Evolutionary conservation across 2,888 invertebrate species (phyloP).

Genomic region (Drosophila lutescens): DNA sequence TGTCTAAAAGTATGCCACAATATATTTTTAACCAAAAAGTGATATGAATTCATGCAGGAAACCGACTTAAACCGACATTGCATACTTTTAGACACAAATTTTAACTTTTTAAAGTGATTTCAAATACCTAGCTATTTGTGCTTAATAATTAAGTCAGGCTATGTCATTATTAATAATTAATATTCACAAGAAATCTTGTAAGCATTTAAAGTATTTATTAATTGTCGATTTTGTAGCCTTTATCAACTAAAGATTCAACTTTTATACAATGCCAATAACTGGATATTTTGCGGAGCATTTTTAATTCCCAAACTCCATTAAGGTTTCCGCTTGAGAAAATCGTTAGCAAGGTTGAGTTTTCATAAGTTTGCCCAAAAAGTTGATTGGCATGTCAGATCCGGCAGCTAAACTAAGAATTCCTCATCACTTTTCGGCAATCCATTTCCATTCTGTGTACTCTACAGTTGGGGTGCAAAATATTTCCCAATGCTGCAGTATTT

Average conservation of each 20-base stretch:
- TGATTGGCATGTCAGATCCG: conserved; percentile 11
- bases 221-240: too few species aligned
- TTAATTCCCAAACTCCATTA: background rate
- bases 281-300: background rate
- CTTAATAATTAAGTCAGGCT: too few species aligned
- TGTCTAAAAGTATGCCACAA: too few species aligned
- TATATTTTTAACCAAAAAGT: too few species aligned
- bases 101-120: too few species aligned
- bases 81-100: too few species aligned
- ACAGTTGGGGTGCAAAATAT: conserved; percentile 30
- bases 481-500: conserved; percentile 23
- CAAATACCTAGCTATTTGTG: too few species aligned
- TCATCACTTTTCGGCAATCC: conserved; percentile 1
- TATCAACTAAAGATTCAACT: background rate
- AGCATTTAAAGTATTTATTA: too few species aligned
- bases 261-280: background rate
- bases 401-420: background rate
- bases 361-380: conserved; percentile 5
- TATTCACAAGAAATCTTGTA: too few species aligned
- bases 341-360: background rate
- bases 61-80: too few species aligned
- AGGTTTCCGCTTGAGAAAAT: background rate
- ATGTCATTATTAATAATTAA: too few species aligned
- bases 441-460: conserved; percentile 6
- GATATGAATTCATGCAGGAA: too few species aligned